A percentile compares a stretch with the other conserved stretches of the same genome.
Evolutionary conservation across 2,888 invertebrate genomes (phyloP).

Genomic region (Masnerella sp.): DNA sequence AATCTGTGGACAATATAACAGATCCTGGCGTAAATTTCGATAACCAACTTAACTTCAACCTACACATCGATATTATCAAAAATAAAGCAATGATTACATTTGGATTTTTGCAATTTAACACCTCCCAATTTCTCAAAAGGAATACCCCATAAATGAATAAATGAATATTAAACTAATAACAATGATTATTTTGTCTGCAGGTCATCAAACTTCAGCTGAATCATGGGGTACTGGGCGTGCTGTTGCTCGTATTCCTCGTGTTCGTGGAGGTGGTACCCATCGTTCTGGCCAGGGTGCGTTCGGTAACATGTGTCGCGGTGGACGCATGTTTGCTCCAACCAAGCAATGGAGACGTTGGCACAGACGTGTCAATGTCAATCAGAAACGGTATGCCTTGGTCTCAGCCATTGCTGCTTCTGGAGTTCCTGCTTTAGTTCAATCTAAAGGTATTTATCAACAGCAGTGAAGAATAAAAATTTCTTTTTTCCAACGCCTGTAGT

Average conservation of each 20-base stretch:
- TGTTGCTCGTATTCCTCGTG: conserved; percentile 99
- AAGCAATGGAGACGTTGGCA: conserved; percentile 99
- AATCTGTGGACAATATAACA: too few relatives aligned
- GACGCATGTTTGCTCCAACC: conserved; percentile 99
- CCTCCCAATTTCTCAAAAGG: too few relatives aligned
- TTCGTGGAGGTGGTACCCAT: conserved; percentile 99
- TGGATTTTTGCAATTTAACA: too few relatives aligned
- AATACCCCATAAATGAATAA: too few relatives aligned
- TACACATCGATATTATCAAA: too few relatives aligned
- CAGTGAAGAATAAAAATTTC: conserved; percentile 1
- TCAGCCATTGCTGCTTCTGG: conserved; percentile 99
- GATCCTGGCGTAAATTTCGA: too few relatives aligned
- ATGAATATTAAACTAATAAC: too few relatives aligned
- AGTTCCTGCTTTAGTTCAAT: conserved; percentile 97
- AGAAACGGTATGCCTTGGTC: conserved; percentile 96
- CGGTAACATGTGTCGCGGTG: conserved; percentile 99
- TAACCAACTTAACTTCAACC: too few relatives aligned
- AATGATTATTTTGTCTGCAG: conserved; percentile 79
- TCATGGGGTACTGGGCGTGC: conserved; percentile 99
- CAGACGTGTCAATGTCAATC: conserved; percentile 96
- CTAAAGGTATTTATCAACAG: conserved; percentile 91
- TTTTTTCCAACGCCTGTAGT: too few relatives aligned
- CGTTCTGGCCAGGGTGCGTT: conserved; percentile 99
- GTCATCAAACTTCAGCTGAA: conserved; percentile 99
- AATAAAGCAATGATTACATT: too few relatives aligned